Conservation (phyloP, 2,888 invertebrate species). For the Drepanosiphum platanoidis region DNA sequence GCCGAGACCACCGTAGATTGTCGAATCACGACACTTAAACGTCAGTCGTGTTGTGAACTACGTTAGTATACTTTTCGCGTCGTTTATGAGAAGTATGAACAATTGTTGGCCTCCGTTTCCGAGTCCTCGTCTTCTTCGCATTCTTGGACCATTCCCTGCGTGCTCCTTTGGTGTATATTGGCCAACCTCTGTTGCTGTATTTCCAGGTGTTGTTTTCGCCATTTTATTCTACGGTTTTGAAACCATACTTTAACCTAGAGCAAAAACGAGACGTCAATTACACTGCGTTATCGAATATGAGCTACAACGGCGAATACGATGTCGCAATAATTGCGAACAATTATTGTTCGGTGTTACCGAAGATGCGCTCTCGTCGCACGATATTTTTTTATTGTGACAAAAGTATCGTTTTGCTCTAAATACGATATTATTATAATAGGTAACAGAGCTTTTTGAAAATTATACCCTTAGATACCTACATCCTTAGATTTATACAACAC, state of each 20-base stretch:
- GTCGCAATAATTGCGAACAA: too few species aligned
- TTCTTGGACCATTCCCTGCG: constrained; percentile 49
- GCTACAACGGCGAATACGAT: too few species aligned
- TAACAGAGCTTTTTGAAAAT: too few species aligned
- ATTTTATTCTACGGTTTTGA: constrained; percentile 93
- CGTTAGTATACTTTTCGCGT: background rate
- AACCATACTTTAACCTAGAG: constrained; percentile 88
- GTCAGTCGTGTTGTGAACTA: background rate
- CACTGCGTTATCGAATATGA: too few species aligned
- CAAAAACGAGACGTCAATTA: too few species aligned
- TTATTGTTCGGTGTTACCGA: too few species aligned
- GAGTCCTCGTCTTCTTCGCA: constrained; percentile 57
- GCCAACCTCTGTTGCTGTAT: constrained; percentile 87
- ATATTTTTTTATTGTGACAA: too few species aligned
- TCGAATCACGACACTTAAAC: background rate
- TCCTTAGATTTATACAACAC: too few species aligned
- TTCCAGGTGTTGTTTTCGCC: constrained; percentile 94
- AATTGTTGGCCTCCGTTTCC: constrained; percentile 53
- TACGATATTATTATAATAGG: too few species aligned
- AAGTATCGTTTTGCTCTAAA: too few species aligned
- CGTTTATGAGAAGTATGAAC: constrained; percentile 55
- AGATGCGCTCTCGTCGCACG: too few species aligned
- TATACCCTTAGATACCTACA: too few species aligned
- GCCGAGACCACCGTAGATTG: background rate
- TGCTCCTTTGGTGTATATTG: constrained; percentile 70